Evolutionary conservation across 2,888 invertebrate species (phyloP).

Genomic region (Polymixis lichenea): DNA sequence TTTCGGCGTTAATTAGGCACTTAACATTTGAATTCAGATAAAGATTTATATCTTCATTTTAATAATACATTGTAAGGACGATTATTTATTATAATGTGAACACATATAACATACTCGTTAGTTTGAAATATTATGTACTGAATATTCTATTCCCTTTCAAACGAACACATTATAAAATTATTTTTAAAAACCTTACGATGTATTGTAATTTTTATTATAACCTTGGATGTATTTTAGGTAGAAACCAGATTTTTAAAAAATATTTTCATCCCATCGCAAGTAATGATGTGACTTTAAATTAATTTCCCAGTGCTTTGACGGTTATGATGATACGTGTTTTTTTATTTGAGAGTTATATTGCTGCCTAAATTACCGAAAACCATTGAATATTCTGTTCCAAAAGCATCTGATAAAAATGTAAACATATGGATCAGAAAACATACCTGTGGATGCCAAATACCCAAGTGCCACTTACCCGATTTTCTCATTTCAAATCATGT

Average conservation of each 20-base stretch:
- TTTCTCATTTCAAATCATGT: not conserved
- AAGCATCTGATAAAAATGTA: not conserved
- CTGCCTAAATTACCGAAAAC: conserved; percentile 51
- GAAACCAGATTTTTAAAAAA: not conserved
- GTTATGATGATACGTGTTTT: not conserved
- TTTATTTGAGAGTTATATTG: conserved; percentile 19
- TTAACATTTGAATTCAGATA: conserved; percentile 34
- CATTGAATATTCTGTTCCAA: not conserved
- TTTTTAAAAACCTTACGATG: not conserved
- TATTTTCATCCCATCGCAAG: not conserved
- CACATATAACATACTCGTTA: conserved; percentile 23
- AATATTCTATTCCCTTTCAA: conserved; percentile 17
- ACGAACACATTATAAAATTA: not conserved
- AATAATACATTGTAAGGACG: conserved; percentile 21
- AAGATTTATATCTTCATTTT: conserved; percentile 42
- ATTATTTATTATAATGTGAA: conserved; percentile 29
- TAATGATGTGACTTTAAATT: not conserved
- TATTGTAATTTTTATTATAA: not conserved
- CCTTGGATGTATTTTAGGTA: not conserved
- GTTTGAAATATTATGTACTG: conserved; percentile 10
- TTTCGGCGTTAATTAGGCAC: conserved; percentile 29
- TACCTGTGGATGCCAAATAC: not conserved
- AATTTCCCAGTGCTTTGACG: not conserved
- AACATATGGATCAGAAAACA: not conserved
- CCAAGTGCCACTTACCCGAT: not conserved